Conservation (phyloP, 2,888 invertebrate species). For the Drosophila eohydei region DNA sequence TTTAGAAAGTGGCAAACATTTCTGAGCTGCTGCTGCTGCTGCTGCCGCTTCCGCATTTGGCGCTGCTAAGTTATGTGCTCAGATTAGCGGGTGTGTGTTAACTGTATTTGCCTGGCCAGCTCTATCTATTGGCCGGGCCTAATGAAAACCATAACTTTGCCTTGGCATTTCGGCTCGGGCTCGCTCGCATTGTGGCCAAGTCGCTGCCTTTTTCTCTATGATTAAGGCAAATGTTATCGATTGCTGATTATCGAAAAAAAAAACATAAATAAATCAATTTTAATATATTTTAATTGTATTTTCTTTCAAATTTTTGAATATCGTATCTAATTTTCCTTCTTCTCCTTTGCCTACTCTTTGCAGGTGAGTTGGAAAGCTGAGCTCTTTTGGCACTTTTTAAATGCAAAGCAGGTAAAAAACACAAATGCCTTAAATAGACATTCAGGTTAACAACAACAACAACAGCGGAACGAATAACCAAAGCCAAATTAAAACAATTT, state of each 20-base stretch:
- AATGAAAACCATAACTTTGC: constrained; percentile 77
- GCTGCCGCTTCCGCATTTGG: constrained; percentile 65
- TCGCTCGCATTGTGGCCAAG: constrained; percentile 29
- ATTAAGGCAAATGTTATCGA: neutral
- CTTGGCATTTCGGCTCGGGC: constrained; percentile 58
- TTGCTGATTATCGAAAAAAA: neutral
- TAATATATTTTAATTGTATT: neutral
- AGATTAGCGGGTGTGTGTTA: constrained; percentile 80
- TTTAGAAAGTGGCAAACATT: constrained; percentile 62
- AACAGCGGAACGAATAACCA: constrained; percentile 14
- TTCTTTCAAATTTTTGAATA: neutral
- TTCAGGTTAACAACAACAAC: constrained; percentile 38
- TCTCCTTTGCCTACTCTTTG: constrained; percentile 37
- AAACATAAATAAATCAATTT: too few species aligned
- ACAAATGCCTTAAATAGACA: constrained; percentile 59
- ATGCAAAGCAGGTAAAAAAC: constrained; percentile 49
- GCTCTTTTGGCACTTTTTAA: constrained; percentile 15
- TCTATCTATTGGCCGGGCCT: constrained; percentile 46
- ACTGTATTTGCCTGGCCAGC: constrained; percentile 44
- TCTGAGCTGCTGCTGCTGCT: constrained; percentile 58
- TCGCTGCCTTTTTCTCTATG: constrained; percentile 31
- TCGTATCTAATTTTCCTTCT: constrained; percentile 7
- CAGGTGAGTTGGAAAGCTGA: constrained; percentile 61
- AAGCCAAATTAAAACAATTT: constrained; percentile 63
- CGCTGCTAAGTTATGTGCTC: constrained; percentile 70